Base-by-base conservation (phyloP, 2,113 vertebrate species). In the Nibea coibor region DNA sequence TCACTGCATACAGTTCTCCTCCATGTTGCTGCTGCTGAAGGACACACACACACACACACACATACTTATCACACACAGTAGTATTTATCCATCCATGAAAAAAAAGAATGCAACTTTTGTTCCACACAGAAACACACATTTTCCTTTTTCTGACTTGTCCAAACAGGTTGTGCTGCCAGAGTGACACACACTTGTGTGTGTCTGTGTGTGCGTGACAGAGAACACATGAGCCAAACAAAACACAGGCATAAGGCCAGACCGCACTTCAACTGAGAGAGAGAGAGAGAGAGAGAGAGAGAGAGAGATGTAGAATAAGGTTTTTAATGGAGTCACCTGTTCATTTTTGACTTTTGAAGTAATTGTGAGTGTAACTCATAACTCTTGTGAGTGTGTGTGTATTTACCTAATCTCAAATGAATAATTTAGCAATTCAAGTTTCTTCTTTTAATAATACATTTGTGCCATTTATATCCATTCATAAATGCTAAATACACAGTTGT, bases 141-240 rank as follows among this genome's bases (percentile, higher is more conserved):
- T 72, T 74, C 54, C 17, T 59, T 73, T 72, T 54, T 42, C 94
- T 62, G 64, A 62, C 94, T 95, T 90, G 92, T 97, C 96, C 96
- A 95, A 94, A 94, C 81, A 94, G 93, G 89, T 93, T 84, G 88
- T 26, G 63, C 94, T 95, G 97, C 96, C 96, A 97, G 19, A 19
- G 31, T 31, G 5, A 31, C 31, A 31, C 31, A 31, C 31, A 31
- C 31, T 31, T 3, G 54, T 35, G 58, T 53, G 56, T 64, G 54
- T 93, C 95, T 39, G 48, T 54, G 57, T 56, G 56, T 3, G 58
- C n/a, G 45, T 11, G 26, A 87, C 93, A 91, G 91, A 94, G 93
- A 93, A 95, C 95, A 94, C 88, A 74, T 90, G 93, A 95, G 96
- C 97, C 97, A 98, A 97, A 96, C 95, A 95, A 96, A 97, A 97